These are phyloP conservation scores for Pristionchus exspectatus DNA, from an alignment of 2,888 invertebrate species.

Conservation along the genomic window DNA sequence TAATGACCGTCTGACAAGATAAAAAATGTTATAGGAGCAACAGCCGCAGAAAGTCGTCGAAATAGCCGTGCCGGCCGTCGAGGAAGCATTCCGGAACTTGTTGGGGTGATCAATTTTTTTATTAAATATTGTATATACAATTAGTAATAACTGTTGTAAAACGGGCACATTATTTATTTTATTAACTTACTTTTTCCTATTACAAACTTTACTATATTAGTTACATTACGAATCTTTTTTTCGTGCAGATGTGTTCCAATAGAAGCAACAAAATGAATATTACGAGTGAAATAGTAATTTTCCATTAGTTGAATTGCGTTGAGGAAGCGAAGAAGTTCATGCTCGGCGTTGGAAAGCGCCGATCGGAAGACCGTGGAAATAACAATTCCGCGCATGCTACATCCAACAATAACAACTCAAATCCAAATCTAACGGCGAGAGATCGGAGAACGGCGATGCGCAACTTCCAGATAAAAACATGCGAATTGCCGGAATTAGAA, in stretches of 20 bases:
- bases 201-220: no score
- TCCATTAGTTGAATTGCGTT: background rate
- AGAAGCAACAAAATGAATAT: background rate
- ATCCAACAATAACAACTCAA: slow-evolving; percentile 10
- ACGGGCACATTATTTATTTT: no score
- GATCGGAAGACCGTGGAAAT: slow-evolving; percentile 63
- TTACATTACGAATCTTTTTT: no score
- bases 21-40: background rate
- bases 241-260: no score
- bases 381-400: slow-evolving; percentile 13
- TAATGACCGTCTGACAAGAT: background rate
- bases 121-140: background rate
- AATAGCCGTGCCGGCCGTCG: slow-evolving; percentile 58
- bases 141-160: background rate
- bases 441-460: slow-evolving; percentile 33
- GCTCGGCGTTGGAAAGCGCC: slow-evolving; percentile 60
- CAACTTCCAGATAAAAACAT: slow-evolving; percentile 57
- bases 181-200: no score
- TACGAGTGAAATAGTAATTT: no score
- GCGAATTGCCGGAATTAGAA: slow-evolving; percentile 68
- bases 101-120: slow-evolving; percentile 56
- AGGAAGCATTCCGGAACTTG: slow-evolving; percentile 72
- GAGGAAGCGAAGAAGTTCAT: slow-evolving; percentile 75
- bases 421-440: slow-evolving; percentile 61
- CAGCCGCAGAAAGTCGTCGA: background rate